Base-by-base conservation (phyloP, 2,113 vertebrate species). In the Neodontobutis hainanensis region DNA sequence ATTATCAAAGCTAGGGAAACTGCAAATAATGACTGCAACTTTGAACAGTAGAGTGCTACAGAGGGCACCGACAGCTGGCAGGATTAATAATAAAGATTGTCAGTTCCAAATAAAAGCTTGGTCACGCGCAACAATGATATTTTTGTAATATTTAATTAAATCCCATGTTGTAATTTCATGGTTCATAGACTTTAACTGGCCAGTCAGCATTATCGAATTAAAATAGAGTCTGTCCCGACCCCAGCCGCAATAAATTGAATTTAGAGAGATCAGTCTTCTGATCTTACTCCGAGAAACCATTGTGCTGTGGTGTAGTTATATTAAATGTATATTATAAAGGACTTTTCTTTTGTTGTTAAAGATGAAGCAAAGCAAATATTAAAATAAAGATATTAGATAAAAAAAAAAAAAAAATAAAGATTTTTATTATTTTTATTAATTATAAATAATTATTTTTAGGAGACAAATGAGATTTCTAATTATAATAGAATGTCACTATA, bases 121-220 rank as follows among this genome's bases (percentile, higher is more conserved):
- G 44, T 40, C 42, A 51, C 50, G 15, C 9, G 40, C 43, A 15
- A 50, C 62, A 55, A 42, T 57, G 60, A 67, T 56, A 63, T 74
- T 73, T 42, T 61, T 61, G 19, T 48, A 19, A 53, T 69, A 56
- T 77, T 84, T 79, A 71, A 85, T 84, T 81, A 59, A 63, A 77
- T 85, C 66, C 53, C 57, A 70, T 63, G 47, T 77, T 77, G 60
- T 67, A 44, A 81, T 88, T 86, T 83, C 82, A 85, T 50, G 86
- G 70, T 79, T 83, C 61, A 52, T 74, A 78, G 78, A 72, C 40
- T 71, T 16, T 78, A 72, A 85, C 68, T 61, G 59, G 74, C 71
- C 51, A 57, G 45, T 78, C 64, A 77, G 82, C 68, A 69, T 70
- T 53, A 67, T 69, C 65, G 69, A 48, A 81, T 62, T 58, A 42